phyloP scores from a whole-genome alignment of 2,797 vertebrate species.

The Acanthopagrus latus region DNA sequence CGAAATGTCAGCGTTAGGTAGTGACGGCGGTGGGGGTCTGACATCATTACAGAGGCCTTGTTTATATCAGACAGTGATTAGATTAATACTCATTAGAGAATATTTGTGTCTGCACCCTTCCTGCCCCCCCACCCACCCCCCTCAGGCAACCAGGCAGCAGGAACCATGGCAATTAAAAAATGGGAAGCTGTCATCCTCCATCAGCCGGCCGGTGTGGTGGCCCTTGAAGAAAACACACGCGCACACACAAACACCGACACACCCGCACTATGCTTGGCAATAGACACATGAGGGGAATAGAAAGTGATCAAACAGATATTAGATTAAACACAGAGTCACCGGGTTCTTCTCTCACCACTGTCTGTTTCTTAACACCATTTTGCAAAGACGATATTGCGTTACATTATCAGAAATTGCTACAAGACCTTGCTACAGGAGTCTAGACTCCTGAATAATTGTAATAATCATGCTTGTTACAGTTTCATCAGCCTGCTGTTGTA shows the following conservation, averaged over 20 bases:
- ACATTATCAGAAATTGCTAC: conserved; percentile 42
- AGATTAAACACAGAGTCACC: conserved; percentile 32
- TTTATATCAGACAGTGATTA: conserved; percentile 90
- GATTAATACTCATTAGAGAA: conserved; percentile 93
- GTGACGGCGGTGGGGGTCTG: conserved; percentile 69
- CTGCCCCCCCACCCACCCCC: conserved; percentile 79
- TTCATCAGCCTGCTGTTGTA: conserved; percentile 50
- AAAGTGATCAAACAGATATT: conserved; percentile 55
- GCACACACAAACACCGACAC: conserved; percentile 35
- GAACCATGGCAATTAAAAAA: conserved; percentile 88
- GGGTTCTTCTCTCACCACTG: background rate
- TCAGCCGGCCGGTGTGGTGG: conserved; percentile 64
- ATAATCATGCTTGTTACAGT: conserved; percentile 55
- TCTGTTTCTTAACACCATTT: conserved; percentile 33
- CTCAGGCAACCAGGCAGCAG: conserved; percentile 79
- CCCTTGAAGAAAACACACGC: conserved; percentile 60
- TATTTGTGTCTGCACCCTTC: conserved; percentile 87
- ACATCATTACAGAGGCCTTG: conserved; percentile 82
- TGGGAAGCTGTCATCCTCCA: conserved; percentile 82
- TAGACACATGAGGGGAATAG: conserved; percentile 38
- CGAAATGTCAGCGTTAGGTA: conserved; percentile 81
- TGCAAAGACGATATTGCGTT: conserved; percentile 15
- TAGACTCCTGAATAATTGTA: conserved; percentile 56
- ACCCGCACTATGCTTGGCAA: conserved; percentile 29
- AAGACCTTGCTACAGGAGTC: conserved; percentile 31